phyloP scores from a whole-genome alignment of 2,113 vertebrate genomes.

The Agapornis roseicollis region DNA sequence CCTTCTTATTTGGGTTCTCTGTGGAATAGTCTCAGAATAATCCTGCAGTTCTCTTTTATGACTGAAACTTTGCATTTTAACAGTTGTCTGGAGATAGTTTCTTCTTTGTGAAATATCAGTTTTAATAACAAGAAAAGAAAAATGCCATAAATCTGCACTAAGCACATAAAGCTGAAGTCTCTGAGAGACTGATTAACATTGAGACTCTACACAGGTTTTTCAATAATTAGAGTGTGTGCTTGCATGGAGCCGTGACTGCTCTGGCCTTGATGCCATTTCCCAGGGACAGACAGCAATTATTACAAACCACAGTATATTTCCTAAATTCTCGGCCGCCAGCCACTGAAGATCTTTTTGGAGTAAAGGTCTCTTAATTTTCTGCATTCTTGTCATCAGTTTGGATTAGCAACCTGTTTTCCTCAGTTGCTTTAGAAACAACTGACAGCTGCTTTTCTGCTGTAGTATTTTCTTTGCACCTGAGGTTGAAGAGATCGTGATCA shows the following conservation, averaged over 20 bases:
- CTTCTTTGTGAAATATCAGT: constrained; percentile 90
- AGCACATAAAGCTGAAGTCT: constrained; percentile 90
- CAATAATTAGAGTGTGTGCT: constrained; percentile 89
- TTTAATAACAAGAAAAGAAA: constrained; percentile 93
- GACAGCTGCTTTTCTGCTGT: constrained; percentile 59
- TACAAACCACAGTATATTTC: constrained; percentile 79
- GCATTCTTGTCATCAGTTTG: constrained; percentile 77
- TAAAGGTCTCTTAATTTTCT: constrained; percentile 87
- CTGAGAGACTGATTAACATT: constrained; percentile 98
- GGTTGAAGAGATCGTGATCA: background rate
- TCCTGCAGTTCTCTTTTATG: constrained; percentile 89
- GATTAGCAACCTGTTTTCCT: constrained; percentile 43
- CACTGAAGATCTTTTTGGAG: constrained; percentile 77
- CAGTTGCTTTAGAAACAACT: constrained; percentile 20
- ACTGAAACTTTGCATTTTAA: constrained; percentile 94
- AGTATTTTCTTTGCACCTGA: constrained; percentile 24
- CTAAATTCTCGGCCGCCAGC: constrained; percentile 73
- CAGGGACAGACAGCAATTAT: constrained; percentile 87
- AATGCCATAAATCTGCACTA: constrained; percentile 90
- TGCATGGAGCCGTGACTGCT: constrained; percentile 76
- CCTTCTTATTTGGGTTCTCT: constrained; percentile 80
- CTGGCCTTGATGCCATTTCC: constrained; percentile 88
- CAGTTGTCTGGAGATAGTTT: constrained; percentile 89
- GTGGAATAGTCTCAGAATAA: constrained; percentile 85
- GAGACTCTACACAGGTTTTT: constrained; percentile 81